Percentiles rank a stretch among this genome's conserved stretches.
Conservation (phyloP, 2,113 vertebrate species). For the Rhea pennata region DNA sequence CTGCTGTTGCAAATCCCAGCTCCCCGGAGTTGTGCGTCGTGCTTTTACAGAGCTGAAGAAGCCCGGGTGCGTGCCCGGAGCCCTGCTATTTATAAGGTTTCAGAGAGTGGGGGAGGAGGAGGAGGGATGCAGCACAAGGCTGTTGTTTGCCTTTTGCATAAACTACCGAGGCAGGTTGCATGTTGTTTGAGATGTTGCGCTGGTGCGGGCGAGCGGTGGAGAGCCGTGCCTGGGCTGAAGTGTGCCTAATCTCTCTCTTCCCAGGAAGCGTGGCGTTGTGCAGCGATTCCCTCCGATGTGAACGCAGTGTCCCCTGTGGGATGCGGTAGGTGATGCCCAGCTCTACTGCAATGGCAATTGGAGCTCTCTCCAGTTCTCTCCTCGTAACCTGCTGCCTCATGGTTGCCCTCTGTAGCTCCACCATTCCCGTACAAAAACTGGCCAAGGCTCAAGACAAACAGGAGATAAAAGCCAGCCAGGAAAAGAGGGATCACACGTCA, state of each 20-base stretch:
- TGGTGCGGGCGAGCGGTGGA: background rate
- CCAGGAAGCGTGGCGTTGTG: slow-evolving; percentile 70
- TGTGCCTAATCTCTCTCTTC: slow-evolving; percentile 70
- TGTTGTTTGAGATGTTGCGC: slow-evolving; percentile 31
- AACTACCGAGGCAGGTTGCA: slow-evolving; percentile 24
- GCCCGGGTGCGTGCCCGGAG: background rate
- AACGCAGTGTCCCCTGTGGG: slow-evolving; percentile 86
- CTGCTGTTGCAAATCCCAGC: background rate
- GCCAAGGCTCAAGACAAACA: slow-evolving; percentile 78
- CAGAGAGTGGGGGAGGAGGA: background rate
- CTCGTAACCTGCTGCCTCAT: slow-evolving; percentile 91
- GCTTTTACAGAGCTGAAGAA: background rate
- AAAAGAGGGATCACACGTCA: slow-evolving; percentile 82
- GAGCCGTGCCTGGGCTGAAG: slow-evolving; percentile 39
- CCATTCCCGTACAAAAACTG: slow-evolving; percentile 84
- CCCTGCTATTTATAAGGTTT: slow-evolving; percentile 35
- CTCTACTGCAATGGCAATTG: slow-evolving; percentile 91
- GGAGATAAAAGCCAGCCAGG: slow-evolving; percentile 78
- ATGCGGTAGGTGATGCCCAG: slow-evolving; percentile 90
- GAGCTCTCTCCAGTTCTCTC: slow-evolving; percentile 84
- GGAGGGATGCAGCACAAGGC: slow-evolving; percentile 32
- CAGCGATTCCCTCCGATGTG: slow-evolving; percentile 82
- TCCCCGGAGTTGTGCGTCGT: background rate
- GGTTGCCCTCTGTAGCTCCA: slow-evolving; percentile 85
- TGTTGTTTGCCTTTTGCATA: slow-evolving; percentile 32